Conservation (phyloP, 2,797 vertebrate genomes). For the Enteromius paludinosus region DNA sequence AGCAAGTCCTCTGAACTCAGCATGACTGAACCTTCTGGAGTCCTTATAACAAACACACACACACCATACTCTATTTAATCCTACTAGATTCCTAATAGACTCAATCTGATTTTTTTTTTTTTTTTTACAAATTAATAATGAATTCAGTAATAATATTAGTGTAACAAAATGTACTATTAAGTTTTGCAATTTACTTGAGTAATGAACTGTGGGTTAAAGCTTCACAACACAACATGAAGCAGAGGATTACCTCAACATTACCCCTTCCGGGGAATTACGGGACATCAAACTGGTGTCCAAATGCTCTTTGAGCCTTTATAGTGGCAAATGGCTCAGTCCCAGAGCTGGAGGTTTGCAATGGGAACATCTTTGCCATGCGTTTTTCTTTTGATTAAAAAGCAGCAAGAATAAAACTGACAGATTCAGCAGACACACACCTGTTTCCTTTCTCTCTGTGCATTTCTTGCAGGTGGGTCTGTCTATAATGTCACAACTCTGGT, state of each 20-base stretch:
- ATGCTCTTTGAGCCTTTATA: slow-evolving; percentile 20
- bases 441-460: slow-evolving; percentile 8
- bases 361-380: background rate
- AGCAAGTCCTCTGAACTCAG: slow-evolving; percentile 63
- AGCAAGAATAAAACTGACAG: slow-evolving; percentile 9
- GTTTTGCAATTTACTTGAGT: background rate
- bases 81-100: background rate
- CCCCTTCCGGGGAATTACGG: slow-evolving; percentile 16
- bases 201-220: background rate
- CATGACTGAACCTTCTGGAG: slow-evolving; percentile 57
- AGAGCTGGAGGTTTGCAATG: background rate
- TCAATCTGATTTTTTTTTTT: background rate
- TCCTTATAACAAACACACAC: slow-evolving; percentile 15
- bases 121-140: background rate
- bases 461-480: slow-evolving; percentile 14
- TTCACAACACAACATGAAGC: background rate
- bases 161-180: background rate
- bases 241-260: slow-evolving; percentile 32
- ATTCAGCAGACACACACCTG: slow-evolving; percentile 21
- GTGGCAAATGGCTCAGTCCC: background rate
- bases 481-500: slow-evolving; percentile 28
- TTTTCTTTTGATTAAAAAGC: slow-evolving; percentile 15
- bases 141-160: background rate
- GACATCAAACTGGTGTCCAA: slow-evolving; percentile 27
- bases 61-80: background rate